A percentile compares a stretch with the other conserved stretches of the same genome.
Evolutionary conservation across 2,888 invertebrate genomes (phyloP).

Genomic region (Platycheirus albimanus): DNA sequence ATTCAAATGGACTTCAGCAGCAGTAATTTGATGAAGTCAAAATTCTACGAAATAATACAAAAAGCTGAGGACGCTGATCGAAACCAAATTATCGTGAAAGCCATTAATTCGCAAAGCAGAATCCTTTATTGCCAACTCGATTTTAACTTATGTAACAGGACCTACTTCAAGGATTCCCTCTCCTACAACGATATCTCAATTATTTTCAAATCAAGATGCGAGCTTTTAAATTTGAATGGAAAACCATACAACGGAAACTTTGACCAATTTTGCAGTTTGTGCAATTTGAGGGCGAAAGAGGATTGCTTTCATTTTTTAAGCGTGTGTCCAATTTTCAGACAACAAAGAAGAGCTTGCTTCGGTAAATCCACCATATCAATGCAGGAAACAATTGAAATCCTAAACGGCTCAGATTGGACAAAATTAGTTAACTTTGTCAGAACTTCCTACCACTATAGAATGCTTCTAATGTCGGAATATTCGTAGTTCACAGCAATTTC

Average conservation of each 20-base stretch:
- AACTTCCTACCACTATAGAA: too few relatives aligned
- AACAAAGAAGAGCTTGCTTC: too few relatives aligned
- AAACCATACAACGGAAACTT: neutral
- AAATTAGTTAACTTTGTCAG: too few relatives aligned
- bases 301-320: too few relatives aligned
- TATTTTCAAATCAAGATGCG: neutral
- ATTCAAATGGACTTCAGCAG: too few relatives aligned
- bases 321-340: too few relatives aligned
- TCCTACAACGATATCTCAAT: neutral
- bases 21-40: too few relatives aligned
- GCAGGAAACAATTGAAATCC: too few relatives aligned
- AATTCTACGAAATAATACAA: neutral
- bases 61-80: neutral
- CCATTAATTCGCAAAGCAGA: neutral
- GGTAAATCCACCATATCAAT: too few relatives aligned
- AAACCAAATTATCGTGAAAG: neutral
- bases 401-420: too few relatives aligned
- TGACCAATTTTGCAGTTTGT: neutral
- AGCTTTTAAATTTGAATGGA: neutral
- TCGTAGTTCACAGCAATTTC: too few relatives aligned
- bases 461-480: too few relatives aligned
- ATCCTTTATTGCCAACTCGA: neutral
- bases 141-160: neutral
- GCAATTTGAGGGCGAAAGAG: neutral
- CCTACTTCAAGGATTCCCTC: neutral